phyloP scores from a whole-genome alignment of 2,113 vertebrate species.

The Hypanus sabinus region DNA sequence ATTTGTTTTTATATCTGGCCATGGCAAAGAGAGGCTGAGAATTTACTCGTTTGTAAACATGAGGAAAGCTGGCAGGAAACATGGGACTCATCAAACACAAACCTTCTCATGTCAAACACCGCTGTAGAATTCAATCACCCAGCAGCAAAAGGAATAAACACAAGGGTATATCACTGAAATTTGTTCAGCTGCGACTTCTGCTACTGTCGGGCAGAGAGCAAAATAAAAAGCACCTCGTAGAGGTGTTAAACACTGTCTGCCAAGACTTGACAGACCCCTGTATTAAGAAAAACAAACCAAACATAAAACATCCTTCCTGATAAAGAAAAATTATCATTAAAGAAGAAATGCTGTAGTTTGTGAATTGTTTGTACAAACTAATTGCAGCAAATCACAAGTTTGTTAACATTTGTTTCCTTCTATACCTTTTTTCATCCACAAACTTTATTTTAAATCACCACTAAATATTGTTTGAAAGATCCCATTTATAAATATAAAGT shows the following conservation, averaged over 20 bases:
- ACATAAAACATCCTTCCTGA: not conserved
- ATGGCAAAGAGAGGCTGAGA: not conserved
- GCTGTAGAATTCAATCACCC: not conserved
- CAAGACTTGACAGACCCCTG: not conserved
- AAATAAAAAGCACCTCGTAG: not conserved
- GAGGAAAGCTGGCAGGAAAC: not conserved
- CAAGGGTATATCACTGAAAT: not conserved
- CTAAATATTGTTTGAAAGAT: not conserved
- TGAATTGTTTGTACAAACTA: not conserved
- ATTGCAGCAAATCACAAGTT: not conserved
- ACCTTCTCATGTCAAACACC: constrained; percentile 15
- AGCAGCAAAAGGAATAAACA: not conserved
- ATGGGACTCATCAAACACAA: not conserved
- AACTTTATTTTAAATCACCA: not conserved
- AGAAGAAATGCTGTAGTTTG: not conserved
- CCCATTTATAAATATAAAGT: not conserved
- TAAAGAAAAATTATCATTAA: not conserved
- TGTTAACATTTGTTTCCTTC: not conserved
- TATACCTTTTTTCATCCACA: not conserved
- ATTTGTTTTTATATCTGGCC: not conserved
- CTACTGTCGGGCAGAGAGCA: not conserved
- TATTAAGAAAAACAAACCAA: not conserved
- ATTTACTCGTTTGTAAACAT: constrained; percentile 20
- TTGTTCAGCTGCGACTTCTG: constrained; percentile 16
- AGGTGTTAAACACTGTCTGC: not conserved